Conservation (phyloP, 1,140 invertebrate species). For the Ctenoplectra terminalis region DNA sequence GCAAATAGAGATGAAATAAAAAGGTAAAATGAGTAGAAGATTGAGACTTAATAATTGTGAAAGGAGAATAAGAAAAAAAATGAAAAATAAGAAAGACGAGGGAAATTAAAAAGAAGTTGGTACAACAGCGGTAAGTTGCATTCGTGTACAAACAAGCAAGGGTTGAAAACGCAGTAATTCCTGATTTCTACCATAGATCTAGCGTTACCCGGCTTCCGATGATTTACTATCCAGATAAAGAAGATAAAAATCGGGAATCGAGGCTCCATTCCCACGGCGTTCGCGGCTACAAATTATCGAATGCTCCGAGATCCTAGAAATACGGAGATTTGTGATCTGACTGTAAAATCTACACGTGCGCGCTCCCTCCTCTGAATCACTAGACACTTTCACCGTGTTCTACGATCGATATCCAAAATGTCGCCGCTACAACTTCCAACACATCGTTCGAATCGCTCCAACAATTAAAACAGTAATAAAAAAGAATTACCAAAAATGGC, state of each 20-base stretch:
- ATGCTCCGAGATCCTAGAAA: conserved; percentile 43
- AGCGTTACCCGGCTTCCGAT: conserved; percentile 6
- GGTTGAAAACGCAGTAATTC: conserved; percentile 2
- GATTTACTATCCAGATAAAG: conserved; percentile 41
- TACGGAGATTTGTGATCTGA: conserved; percentile 32
- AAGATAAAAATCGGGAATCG: conserved; percentile 56
- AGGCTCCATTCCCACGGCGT: conserved; percentile 60
- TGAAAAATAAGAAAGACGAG: no score
- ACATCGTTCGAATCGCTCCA: no score
- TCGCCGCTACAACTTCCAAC: neutral
- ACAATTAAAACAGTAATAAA: neutral
- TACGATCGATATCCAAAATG: conserved; percentile 33
- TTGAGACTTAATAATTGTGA: no score
- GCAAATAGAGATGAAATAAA: neutral
- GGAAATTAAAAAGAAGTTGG: no score
- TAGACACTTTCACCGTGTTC: conserved; percentile 38
- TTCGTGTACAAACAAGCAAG: neutral
- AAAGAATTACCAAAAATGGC: neutral
- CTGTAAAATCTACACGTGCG: conserved; percentile 20
- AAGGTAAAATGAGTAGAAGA: neutral
- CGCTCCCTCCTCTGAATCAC: conserved; percentile 13
- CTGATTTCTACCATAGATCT: neutral
- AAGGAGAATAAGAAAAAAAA: no score
- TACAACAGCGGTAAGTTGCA: neutral
- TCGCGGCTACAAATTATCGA: conserved; percentile 65